Base-by-base conservation (phyloP, 2,113 vertebrate genomes). In the Neodontobutis hainanensis region DNA sequence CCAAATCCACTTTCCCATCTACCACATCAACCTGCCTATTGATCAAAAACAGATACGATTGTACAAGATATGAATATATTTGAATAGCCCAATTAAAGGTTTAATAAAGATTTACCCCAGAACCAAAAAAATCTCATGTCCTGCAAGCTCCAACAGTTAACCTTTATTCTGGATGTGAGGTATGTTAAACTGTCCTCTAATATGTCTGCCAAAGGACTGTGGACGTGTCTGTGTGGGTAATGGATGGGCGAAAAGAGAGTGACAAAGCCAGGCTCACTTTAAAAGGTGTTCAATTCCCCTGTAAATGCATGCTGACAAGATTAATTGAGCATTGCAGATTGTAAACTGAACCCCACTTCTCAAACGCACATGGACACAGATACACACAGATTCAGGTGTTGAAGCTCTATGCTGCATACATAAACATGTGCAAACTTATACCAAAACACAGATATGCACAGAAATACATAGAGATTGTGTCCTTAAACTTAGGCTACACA, bases 251-350 rank as follows among this genome's bases (percentile, higher is more conserved):
- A 67, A 61, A 57, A 62, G 82, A 86, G 79, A 78, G 70, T 86
- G 85, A 89, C 88, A 83, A 86, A 90, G 84, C 78, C 74, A 79
- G 77, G 58, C 74, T 49, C 78, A 75, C 81, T 89, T 88, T 90
- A 87, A 91, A 90, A 89, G 87, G 68, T 82, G 73, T 85, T 90
- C 84, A 81, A 65, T 85, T 83, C 75, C 64, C 72, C 73, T 36
- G 87, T 89, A 93, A 93, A 93, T 92, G 90, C 87, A 84, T 52
- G 75, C 86, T 92, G 94, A 90, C 77, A 65, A 90, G 93, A 94
- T 94, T 94, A 96, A 94, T 94, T 90, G 95, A 94, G 92, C 94
- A 86, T 94, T 76, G 77, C 83, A 78, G 92, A 87, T 72, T 84
- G 92, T 87, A 87, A 93, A 90, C 89, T 82, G 84, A 91, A 80